Evolutionary conservation across 1,140 invertebrate species (phyloP), one percentile per base, ranked within the genome.

Genomic region (Polypedilum pembai): DNA sequence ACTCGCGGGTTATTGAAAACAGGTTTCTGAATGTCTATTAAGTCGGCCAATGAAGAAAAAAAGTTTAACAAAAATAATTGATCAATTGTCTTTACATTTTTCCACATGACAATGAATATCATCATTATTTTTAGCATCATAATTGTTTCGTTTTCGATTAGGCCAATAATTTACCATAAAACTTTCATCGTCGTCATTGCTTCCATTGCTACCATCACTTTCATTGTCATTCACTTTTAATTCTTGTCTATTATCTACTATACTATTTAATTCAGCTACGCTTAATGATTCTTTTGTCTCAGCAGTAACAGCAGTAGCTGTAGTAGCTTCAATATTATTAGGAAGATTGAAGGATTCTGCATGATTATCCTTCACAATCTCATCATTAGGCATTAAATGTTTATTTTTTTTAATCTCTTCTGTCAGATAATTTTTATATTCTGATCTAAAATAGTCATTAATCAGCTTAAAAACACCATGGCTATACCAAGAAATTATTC

Each of bases 401-500:
- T 69, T 69, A 21, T 69, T 69, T 8, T 21, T 69, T 7, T 21
- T 18, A 69, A 20, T 18, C 18, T 69, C 17, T 18, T n/a, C 17
- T 18, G 8, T 21, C 17, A 69, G 18, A 69, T 69, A 69, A 69
- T 8, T 69, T 7, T 20, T 69, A 21, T 69, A 69, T 21, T 69
- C 65, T 18, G 17, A 20, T 18, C 65, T 3, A 21, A 69, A 69
- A 69, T 69, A 69, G 8, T 69, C 20, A 10, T 69, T 69, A 69
- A 69, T 69, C 5, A 20, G 17, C 20, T 69, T 69, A 18, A 18
- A 69, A 10, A 69, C 65, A 21, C 65, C 65, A 18, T 8, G n/a
- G 20, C 65, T 69, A 20, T 69, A 69, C 65, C 65, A 69, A 10
- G 65, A 69, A 69, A 69, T 69, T 18, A 69, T 69, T 20, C 65